Conservation (phyloP, 2,797 vertebrate species). For the Macrochelys suwanniensis region DNA sequence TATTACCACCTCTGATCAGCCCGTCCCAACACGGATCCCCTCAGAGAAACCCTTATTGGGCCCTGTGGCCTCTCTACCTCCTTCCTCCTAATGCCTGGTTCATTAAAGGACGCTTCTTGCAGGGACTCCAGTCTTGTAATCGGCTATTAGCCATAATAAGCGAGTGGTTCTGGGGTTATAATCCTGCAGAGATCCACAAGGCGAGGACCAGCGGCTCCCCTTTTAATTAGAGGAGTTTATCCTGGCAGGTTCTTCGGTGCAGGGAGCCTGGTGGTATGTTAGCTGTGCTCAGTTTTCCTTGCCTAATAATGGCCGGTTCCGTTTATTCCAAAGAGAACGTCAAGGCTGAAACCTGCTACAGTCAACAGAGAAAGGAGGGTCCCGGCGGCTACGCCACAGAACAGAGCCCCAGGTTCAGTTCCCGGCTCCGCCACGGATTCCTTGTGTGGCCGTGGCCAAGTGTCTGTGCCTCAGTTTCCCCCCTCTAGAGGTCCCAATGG, state of each 20-base stretch:
- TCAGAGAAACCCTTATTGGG: background rate
- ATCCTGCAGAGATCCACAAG: constrained; percentile 42
- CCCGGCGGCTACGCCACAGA: background rate
- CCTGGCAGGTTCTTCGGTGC: background rate
- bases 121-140: constrained; percentile 6
- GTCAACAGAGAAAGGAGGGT: background rate
- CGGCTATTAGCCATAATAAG: constrained; percentile 40
- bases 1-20: too few species aligned
- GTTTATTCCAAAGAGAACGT: background rate
- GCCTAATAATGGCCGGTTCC: too few species aligned
- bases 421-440: background rate
- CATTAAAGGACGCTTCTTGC: background rate
- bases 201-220: constrained; percentile 64
- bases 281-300: background rate
- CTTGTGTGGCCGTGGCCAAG: background rate
- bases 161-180: constrained; percentile 58
- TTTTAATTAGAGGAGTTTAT: constrained; percentile 1
- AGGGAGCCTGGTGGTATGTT: background rate
- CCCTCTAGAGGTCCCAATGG: background rate
- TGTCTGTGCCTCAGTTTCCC: background rate
- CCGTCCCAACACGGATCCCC: background rate
- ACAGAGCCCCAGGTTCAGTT: background rate
- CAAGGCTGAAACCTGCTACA: background rate
- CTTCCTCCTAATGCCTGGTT: background rate
- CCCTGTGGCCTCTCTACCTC: rapidly evolving